These are phyloP conservation scores for Lacerta agilis DNA, from an alignment of 2,797 vertebrate species.

Conservation along the genomic window DNA sequence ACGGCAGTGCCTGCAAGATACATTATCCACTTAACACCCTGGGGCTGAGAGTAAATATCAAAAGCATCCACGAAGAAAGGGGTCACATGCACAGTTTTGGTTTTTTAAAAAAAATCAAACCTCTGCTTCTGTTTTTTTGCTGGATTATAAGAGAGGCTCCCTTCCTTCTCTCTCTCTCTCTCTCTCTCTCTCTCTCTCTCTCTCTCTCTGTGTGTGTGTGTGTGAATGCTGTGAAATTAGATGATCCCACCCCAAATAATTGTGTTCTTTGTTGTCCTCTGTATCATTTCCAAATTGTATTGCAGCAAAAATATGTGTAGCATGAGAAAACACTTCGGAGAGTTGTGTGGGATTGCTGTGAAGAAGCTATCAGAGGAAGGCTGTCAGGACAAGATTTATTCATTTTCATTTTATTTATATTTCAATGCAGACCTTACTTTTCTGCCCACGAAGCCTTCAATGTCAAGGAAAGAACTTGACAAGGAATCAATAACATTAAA, in stretches of 20 bases:
- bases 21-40: neutral
- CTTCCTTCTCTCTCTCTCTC: too few relatives aligned
- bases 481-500: neutral
- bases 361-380: neutral
- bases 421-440: neutral
- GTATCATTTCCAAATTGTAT: neutral
- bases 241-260: neutral
- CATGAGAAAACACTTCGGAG: neutral
- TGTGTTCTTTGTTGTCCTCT: neutral
- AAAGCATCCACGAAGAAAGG: neutral
- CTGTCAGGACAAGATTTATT: neutral
- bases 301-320: too few relatives aligned
- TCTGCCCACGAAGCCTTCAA: neutral
- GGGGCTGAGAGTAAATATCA: slow-evolving; percentile 6
- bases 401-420: neutral
- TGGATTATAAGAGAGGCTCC: neutral
- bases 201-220: too few relatives aligned
- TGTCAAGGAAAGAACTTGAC: neutral
- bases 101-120: neutral
- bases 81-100: neutral
- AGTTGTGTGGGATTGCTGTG: neutral
- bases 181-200: too few relatives aligned
- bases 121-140: neutral
- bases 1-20: neutral
- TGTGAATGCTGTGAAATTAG: neutral